phyloP scores from a whole-genome alignment of 2,113 vertebrate species.

The Melanerpes formicivorus region DNA sequence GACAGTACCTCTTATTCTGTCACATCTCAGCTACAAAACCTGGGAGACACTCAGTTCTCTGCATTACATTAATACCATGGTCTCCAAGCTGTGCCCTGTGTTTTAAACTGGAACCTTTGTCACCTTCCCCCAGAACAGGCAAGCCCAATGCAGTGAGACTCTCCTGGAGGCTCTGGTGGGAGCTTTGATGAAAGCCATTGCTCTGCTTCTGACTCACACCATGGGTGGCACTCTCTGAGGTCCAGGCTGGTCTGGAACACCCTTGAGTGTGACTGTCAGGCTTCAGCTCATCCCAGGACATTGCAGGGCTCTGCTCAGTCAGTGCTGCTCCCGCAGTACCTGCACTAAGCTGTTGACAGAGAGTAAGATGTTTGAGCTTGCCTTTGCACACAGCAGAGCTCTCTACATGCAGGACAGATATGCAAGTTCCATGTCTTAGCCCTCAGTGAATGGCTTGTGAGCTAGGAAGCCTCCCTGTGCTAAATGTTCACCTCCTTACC shows the following conservation, averaged over 20 bases:
- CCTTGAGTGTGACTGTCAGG: neutral
- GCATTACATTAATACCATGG: neutral
- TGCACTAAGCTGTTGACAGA: neutral
- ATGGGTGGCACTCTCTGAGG: neutral
- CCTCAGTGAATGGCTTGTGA: accelerated
- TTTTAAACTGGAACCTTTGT: neutral
- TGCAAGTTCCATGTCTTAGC: neutral
- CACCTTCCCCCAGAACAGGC: neutral
- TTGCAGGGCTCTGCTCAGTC: constrained; percentile 55
- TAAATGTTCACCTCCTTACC: constrained; percentile 48
- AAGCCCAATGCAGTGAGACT: neutral
- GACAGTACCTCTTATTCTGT: neutral
- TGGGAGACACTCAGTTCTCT: constrained; percentile 63
- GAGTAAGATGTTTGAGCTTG: neutral
- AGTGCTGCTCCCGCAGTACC: constrained; percentile 48
- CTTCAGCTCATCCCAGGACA: constrained; percentile 12
- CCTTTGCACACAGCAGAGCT: neutral
- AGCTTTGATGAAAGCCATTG: neutral
- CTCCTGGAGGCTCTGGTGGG: neutral
- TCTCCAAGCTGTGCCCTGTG: neutral
- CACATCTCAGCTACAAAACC: constrained; percentile 64
- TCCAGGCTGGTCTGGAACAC: neutral
- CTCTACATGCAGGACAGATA: neutral
- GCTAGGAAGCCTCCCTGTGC: neutral
- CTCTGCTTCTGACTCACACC: constrained; percentile 47